phyloP scores from a whole-genome alignment of 2,888 invertebrate species.

The Biston stratarius region DNA sequence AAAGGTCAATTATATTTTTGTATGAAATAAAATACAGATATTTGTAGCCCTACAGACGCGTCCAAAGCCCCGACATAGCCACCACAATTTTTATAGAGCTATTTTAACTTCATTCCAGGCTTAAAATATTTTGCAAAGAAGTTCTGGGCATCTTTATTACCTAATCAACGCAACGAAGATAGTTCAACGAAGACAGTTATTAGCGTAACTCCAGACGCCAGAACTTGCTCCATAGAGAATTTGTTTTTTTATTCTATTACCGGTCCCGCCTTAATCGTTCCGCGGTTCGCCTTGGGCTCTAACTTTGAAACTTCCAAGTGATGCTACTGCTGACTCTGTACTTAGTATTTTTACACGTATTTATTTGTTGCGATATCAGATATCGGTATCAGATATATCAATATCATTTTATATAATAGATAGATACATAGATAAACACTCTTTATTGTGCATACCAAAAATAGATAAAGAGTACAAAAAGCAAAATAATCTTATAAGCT shows the following conservation, averaged over 20 bases:
- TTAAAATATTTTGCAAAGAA: background rate
- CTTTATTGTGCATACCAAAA: too few species aligned
- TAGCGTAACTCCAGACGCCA: constrained; percentile 6
- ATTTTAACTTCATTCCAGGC: too few species aligned
- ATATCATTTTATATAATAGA: too few species aligned
- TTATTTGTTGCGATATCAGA: background rate
- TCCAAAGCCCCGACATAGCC: too few species aligned
- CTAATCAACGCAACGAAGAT: background rate
- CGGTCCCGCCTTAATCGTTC: constrained; percentile 25
- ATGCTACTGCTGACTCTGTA: background rate
- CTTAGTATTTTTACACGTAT: background rate
- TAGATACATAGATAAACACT: too few species aligned
- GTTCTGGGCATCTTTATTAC: background rate
- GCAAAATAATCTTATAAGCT: too few species aligned
- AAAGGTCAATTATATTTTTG: too few species aligned
- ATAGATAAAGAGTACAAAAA: too few species aligned
- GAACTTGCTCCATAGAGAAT: constrained; percentile 2
- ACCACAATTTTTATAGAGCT: too few species aligned
- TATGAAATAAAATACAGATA: too few species aligned
- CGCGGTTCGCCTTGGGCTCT: constrained; percentile 15
- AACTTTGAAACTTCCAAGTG: constrained; percentile 27
- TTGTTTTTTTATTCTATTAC: constrained; percentile 34
- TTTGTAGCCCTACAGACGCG: too few species aligned
- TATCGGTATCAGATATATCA: too few species aligned
- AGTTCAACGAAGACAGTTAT: constrained; percentile 7